Conservation (phyloP, 2,797 vertebrate species). For the Lophius americanus region DNA sequence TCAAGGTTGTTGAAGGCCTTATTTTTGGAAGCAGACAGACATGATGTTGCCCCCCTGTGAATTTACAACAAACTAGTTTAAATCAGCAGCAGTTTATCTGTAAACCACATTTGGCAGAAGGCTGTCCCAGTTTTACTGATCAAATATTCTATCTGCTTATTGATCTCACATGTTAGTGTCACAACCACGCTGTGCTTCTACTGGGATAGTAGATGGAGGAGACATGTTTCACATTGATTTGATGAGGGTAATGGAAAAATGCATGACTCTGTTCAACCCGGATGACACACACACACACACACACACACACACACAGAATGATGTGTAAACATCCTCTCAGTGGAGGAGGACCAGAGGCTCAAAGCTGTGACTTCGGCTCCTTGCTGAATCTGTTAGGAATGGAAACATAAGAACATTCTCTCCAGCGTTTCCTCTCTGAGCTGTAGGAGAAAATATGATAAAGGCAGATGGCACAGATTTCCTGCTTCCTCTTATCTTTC, state of each 20-base stretch:
- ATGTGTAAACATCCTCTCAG: constrained; percentile 72
- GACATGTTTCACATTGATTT: constrained; percentile 78
- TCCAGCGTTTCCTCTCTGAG: constrained; percentile 22
- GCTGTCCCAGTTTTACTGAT: constrained; percentile 53
- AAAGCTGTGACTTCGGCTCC: constrained; percentile 53
- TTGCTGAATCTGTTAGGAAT: constrained; percentile 48
- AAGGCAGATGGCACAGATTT: not conserved
- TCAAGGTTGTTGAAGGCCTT: not conserved
- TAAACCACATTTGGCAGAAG: constrained; percentile 30
- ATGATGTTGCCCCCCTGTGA: constrained; percentile 13
- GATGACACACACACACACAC: constrained; percentile 53
- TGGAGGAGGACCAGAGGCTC: constrained; percentile 66
- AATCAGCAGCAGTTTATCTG: constrained; percentile 28
- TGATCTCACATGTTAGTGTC: constrained; percentile 34
- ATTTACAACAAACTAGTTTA: constrained; percentile 23
- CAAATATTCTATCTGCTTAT: constrained; percentile 56
- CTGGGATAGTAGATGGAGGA: constrained; percentile 50
- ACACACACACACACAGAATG: constrained; percentile 49
- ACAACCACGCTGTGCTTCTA: constrained; percentile 14
- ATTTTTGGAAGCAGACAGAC: not conserved
- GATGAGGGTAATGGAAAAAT: constrained; percentile 84
- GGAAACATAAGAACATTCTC: constrained; percentile 30
- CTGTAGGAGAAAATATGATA: constrained; percentile 13
- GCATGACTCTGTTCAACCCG: constrained; percentile 73
- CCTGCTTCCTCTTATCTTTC: not conserved